These are phyloP conservation scores for Cuculus canorus DNA, from an alignment of 2,797 vertebrate genomes.

Conservation along the genomic window DNA sequence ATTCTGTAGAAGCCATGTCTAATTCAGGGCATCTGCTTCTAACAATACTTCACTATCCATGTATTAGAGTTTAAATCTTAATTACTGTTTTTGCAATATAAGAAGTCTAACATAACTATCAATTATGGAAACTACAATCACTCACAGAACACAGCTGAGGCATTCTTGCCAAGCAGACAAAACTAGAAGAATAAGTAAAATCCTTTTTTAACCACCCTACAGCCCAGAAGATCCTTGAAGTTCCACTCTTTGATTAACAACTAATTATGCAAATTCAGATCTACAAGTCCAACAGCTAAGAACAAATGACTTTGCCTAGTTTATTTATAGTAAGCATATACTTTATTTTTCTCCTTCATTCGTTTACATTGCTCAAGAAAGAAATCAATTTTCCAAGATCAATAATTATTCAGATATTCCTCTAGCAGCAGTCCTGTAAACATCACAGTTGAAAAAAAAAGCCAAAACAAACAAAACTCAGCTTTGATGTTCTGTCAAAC, in stretches of 20 bases:
- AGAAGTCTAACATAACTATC: conserved; percentile 50
- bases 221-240: conserved; percentile 13
- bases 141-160: not conserved
- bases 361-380: not conserved
- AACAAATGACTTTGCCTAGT: not conserved
- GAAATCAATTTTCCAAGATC: not conserved
- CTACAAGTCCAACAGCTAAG: conserved; percentile 8
- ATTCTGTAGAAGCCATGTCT: conserved; percentile 62
- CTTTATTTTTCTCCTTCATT: not conserved
- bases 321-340: not conserved
- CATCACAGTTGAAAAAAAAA: not conserved
- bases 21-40: conserved; percentile 61
- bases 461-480: not conserved
- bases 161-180: conserved; percentile 28
- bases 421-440: not conserved
- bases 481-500: not conserved
- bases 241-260: conserved; percentile 15
- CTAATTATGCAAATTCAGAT: conserved; percentile 28
- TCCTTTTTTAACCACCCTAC: not conserved
- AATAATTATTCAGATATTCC: not conserved
- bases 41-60: conserved; percentile 33
- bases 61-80: conserved; percentile 51
- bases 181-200: conserved; percentile 15
- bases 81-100: conserved; percentile 56
- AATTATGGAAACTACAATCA: conserved; percentile 42